Evolutionary conservation across 1,140 invertebrate species (phyloP), one percentile per base, ranked within the genome.

Genomic region (Leptopilina clavipes): DNA sequence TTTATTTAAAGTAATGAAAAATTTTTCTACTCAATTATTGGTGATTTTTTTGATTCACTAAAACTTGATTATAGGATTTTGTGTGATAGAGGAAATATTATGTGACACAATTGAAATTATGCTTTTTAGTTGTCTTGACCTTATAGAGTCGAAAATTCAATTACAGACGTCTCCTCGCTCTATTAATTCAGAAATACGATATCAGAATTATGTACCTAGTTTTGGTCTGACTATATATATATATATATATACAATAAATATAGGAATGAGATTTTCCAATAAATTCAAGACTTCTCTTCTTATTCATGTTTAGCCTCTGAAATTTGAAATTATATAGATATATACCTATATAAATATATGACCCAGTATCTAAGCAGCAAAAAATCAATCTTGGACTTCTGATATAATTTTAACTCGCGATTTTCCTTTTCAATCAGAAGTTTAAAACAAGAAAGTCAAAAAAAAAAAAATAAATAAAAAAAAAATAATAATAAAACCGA

Each of bases 101-200:
- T 52, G 48, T 17, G 14, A 52, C 48, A 52, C 48, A 52, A 40
- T 56, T 56, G 9, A 22, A 65, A 65, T 65, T 11, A 12, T 65
- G 22, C 1, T 65, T 65, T 65, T 3, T 65, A 31, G 10, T 65
- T 31, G 56, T n/a, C 56, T 31, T 37, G 59, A 31, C 14, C 25
- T 25, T 25, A 40, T 40, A 40, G 1, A 25, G 25, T 25, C 22
- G 22, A 65, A 65, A n/a, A n/a, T 65, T 25, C 22, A 31, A 65
- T 31, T 25, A 65, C 11, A 65, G 48, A 52, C 48, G 48, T 52
- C 48, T 52, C 48, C 25, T 31, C 14, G 12, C 59, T 65, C 14
- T n/a, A 31, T 31, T 65, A 65, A 31, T 65, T 65, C 59, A 65
- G 59, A 65, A 65, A 37, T 65, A 65, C 22, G 48, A n/a, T 25